phyloP scores from a whole-genome alignment of 2,113 vertebrate species.

The Eubucco bourcierii region DNA sequence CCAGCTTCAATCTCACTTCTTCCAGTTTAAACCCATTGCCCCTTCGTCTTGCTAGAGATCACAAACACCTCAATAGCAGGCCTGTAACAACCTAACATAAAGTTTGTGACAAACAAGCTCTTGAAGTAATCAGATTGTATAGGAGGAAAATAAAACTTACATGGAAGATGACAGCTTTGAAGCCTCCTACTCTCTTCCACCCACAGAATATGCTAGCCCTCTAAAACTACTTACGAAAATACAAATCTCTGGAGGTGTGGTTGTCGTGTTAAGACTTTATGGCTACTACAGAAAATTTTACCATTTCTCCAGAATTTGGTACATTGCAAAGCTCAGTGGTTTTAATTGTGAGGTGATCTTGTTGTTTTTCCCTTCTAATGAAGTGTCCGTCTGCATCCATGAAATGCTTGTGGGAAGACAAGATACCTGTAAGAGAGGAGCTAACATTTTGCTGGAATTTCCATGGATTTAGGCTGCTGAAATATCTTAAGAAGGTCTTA shows the following conservation, averaged over 20 bases:
- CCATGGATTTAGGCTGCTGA: neutral
- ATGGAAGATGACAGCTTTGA: neutral
- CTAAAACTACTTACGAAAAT: neutral
- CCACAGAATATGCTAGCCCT: neutral
- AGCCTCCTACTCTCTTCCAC: neutral
- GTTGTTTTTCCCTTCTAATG: neutral
- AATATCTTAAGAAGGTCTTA: neutral
- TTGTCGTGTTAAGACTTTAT: neutral
- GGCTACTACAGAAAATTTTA: neutral
- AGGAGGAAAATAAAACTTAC: neutral
- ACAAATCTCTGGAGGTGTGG: neutral
- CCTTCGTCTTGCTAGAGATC: neutral
- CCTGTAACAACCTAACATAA: neutral
- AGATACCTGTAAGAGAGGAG: neutral
- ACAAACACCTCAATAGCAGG: neutral
- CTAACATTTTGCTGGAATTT: neutral
- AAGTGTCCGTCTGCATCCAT: neutral
- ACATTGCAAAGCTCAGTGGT: neutral
- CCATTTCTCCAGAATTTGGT: neutral
- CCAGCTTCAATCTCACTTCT: too few relatives aligned
- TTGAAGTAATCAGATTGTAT: neutral
- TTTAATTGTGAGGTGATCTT: neutral
- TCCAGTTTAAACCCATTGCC: too few relatives aligned
- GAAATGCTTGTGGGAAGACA: neutral
- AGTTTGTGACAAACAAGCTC: neutral